Conservation (phyloP, 2,888 invertebrate genomes). For the Norana najaformis region DNA sequence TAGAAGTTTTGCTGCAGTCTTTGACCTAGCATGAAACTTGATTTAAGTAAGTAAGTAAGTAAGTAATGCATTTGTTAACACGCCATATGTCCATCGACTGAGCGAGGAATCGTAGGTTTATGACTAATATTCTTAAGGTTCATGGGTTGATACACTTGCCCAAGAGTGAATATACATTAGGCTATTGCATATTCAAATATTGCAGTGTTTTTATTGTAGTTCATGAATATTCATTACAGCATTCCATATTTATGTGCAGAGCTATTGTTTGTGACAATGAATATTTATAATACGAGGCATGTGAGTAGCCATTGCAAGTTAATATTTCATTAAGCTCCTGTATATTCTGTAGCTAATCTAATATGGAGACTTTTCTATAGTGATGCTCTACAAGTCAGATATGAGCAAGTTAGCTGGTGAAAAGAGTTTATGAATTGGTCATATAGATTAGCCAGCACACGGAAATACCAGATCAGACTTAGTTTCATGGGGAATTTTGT, state of each 20-base stretch:
- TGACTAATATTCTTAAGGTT: background rate
- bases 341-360: too few relatives aligned
- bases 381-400: too few relatives aligned
- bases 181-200: background rate
- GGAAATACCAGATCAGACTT: background rate
- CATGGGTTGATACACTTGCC: background rate
- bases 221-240: background rate
- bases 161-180: background rate
- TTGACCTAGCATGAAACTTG: background rate
- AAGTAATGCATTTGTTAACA: too few relatives aligned
- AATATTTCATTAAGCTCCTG: too few relatives aligned
- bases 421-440: background rate
- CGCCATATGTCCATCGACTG: too few relatives aligned
- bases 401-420: background rate
- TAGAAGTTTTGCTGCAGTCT: background rate
- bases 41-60: too few relatives aligned
- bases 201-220: too few relatives aligned
- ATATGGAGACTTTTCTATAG: too few relatives aligned
- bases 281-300: background rate
- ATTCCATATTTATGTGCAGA: background rate
- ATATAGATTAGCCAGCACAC: background rate
- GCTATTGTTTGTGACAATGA: background rate
- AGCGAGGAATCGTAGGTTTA: too few relatives aligned
- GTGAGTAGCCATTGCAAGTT: too few relatives aligned
- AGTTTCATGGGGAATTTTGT: background rate